Percentiles rank a stretch among this genome's conserved stretches.
Conservation (phyloP, 1,140 invertebrate genomes). For the Mycetomoellerius zeteki region DNA sequence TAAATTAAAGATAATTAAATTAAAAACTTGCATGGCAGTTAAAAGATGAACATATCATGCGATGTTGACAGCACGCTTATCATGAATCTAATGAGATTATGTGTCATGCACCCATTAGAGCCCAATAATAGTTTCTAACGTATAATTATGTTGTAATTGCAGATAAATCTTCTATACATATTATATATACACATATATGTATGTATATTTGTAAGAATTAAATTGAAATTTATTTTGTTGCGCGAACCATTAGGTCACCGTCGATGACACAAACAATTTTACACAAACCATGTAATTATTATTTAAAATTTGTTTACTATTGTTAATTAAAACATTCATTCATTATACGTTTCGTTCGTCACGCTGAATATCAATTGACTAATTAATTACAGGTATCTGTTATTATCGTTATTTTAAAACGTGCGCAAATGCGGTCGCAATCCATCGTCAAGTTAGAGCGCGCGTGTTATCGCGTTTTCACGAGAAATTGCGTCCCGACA, state of each 20-base stretch:
- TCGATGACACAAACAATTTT: constrained; percentile 27
- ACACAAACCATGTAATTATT: constrained; percentile 13
- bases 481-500: constrained; percentile 46
- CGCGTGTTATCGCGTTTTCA: constrained; percentile 52
- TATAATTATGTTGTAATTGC: constrained; percentile 28
- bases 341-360: constrained; percentile 33
- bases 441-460: constrained; percentile 28
- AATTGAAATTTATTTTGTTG: constrained; percentile 38
- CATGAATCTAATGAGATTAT: too few species aligned
- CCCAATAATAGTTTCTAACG: too few species aligned
- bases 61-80: too few species aligned
- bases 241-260: constrained; percentile 5
- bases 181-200: too few species aligned
- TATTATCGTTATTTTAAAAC: constrained; percentile 20
- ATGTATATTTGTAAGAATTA: constrained; percentile 11
- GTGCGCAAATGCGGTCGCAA: constrained; percentile 6
- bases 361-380: constrained; percentile 30
- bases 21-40: too few species aligned
- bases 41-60: too few species aligned
- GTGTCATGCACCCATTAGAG: too few species aligned
- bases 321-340: constrained; percentile 49
- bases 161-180: neutral
- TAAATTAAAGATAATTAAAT: too few species aligned
- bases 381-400: constrained; percentile 35
- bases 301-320: constrained; percentile 50